These are phyloP conservation scores for Steromphala cineraria DNA, from an alignment of 2,888 invertebrate genomes.

Conservation along the genomic window DNA sequence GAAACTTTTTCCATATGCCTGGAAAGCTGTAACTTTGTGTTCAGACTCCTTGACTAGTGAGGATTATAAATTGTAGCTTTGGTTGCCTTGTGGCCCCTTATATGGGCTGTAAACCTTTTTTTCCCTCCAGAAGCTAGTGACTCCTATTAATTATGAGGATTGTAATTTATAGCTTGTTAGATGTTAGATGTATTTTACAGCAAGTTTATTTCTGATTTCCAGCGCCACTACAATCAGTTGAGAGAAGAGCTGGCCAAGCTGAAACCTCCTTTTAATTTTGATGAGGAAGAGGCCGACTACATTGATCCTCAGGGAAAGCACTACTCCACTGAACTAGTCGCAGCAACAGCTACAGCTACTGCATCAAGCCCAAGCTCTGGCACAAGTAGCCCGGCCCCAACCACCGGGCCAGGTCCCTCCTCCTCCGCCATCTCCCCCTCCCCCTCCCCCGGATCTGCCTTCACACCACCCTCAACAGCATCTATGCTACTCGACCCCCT, in stretches of 20 bases:
- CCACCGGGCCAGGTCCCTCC: not conserved
- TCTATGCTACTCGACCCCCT: conserved; percentile 16
- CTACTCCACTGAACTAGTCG: conserved; percentile 56
- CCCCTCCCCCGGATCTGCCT: not conserved
- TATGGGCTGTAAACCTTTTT: no score
- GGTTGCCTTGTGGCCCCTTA: no score
- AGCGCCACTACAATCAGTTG: conserved; percentile 88
- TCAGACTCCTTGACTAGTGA: no score
- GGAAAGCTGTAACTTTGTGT: no score
- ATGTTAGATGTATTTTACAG: no score
- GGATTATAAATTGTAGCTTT: no score
- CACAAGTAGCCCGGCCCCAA: not conserved
- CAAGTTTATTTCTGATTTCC: conserved; percentile 56
- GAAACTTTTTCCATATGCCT: no score
- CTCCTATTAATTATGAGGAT: no score
- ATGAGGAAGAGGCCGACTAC: conserved; percentile 46
- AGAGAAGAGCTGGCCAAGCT: conserved; percentile 91
- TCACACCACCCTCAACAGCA: not conserved
- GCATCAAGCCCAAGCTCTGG: not conserved
- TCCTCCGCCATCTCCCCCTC: not conserved
- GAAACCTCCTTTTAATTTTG: conserved; percentile 80
- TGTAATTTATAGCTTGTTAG: no score
- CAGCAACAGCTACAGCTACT: not conserved
- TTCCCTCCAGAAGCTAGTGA: no score
- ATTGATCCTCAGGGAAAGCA: conserved; percentile 62